Evolutionary conservation across 1,140 invertebrate genomes (phyloP).

Genomic region (Wasmannia auropunctata): DNA sequence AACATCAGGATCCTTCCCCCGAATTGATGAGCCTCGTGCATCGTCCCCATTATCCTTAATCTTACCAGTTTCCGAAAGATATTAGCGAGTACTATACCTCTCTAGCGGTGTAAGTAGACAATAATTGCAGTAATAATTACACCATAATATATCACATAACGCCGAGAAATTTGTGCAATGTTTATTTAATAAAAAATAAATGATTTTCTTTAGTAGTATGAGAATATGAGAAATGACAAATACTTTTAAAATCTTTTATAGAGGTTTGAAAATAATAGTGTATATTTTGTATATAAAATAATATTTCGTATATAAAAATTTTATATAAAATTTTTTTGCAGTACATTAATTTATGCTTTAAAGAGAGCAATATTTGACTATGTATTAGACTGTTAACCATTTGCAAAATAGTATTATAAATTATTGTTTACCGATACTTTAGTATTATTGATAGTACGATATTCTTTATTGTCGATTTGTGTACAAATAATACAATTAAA

Average conservation of each 20-base stretch:
- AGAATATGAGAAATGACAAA: background rate
- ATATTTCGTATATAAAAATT: no score
- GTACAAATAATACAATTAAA: background rate
- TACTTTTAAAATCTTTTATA: background rate
- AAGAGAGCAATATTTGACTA: background rate
- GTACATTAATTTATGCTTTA: background rate
- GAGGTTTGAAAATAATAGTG: background rate
- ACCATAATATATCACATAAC: background rate
- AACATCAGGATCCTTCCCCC: background rate
- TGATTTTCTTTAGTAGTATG: no score
- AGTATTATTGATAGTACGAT: background rate
- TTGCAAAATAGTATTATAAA: background rate
- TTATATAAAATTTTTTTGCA: background rate
- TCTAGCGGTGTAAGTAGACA: background rate
- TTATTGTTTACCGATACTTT: background rate
- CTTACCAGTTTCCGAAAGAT: slow-evolving; percentile 1
- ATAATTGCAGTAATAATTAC: slow-evolving; percentile 24
- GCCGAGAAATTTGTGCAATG: background rate
- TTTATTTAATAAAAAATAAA: background rate
- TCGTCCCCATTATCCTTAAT: slow-evolving; percentile 10
- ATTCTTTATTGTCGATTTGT: background rate
- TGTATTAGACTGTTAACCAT: background rate
- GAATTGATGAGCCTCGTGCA: background rate
- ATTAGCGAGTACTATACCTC: background rate
- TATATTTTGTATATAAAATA: no score